phyloP scores from a whole-genome alignment of 2,113 vertebrate species.

The Nipponia nippon region DNA sequence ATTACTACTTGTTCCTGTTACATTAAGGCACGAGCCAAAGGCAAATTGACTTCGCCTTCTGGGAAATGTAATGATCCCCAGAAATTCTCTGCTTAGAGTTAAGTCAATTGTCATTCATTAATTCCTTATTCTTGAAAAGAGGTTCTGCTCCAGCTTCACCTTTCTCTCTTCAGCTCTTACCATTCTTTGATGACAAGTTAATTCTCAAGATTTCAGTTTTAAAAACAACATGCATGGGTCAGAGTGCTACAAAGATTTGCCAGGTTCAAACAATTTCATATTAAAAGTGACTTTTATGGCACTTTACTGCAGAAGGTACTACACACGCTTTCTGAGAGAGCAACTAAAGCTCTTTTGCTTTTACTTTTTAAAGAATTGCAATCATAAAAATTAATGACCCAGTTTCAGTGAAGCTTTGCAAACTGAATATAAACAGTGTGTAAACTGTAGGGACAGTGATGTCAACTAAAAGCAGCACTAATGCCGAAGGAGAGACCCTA shows the following conservation, averaged over 20 bases:
- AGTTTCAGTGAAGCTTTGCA: not conserved
- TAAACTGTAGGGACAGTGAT: not conserved
- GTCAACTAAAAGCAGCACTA: not conserved
- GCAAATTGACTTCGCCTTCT: slow-evolving; percentile 33
- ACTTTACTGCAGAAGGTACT: not conserved
- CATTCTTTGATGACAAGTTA: not conserved
- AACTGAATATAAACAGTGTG: not conserved
- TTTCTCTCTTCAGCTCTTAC: not conserved
- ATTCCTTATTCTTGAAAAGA: slow-evolving; percentile 14
- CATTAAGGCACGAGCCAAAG: slow-evolving; percentile 52
- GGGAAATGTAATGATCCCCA: slow-evolving; percentile 57
- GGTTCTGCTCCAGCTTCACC: not conserved
- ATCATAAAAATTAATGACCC: slow-evolving; percentile 23
- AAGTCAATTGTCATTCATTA: slow-evolving; percentile 26
- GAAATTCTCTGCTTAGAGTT: slow-evolving; percentile 45
- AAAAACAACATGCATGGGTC: not conserved
- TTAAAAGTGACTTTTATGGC: not conserved
- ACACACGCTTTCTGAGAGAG: not conserved
- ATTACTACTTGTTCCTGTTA: slow-evolving; percentile 38
- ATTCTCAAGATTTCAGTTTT: slow-evolving; percentile 1
- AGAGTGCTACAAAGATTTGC: not conserved
- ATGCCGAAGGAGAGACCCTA: not conserved
- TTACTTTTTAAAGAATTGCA: not conserved
- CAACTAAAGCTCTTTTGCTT: not conserved
- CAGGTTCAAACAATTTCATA: not conserved